These are phyloP conservation scores for Psephotus haematonotus DNA, from an alignment of 2,113 vertebrate genomes.

Conservation along the genomic window DNA sequence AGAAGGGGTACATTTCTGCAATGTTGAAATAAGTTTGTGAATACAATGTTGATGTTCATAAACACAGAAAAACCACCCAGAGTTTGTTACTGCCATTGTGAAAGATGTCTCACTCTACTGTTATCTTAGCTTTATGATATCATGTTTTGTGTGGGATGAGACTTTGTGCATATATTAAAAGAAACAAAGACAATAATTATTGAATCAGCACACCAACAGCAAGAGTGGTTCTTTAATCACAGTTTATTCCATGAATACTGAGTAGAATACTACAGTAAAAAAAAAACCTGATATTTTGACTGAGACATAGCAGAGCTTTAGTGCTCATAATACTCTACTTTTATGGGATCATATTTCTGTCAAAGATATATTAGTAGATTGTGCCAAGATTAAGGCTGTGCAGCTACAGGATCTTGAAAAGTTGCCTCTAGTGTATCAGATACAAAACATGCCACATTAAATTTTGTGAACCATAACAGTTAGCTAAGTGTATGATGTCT, in stretches of 20 bases:
- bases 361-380: slow-evolving; percentile 59
- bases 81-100: slow-evolving; percentile 34
- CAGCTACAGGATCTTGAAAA: slow-evolving; percentile 67
- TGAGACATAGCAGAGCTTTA: slow-evolving; percentile 54
- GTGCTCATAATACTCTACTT: slow-evolving; percentile 52
- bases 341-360: slow-evolving; percentile 66
- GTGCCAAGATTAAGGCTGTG: slow-evolving; percentile 62
- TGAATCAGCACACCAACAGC: slow-evolving; percentile 43
- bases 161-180: slow-evolving; percentile 50
- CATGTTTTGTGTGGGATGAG: slow-evolving; percentile 38
- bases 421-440: slow-evolving; percentile 57
- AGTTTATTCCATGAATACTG: slow-evolving; percentile 60
- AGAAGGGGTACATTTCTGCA: not conserved
- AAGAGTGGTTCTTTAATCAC: slow-evolving; percentile 62
- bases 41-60: not conserved
- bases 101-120: slow-evolving; percentile 34
- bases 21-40: slow-evolving; percentile 17
- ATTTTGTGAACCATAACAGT: slow-evolving; percentile 56
- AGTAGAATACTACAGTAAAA: slow-evolving; percentile 65
- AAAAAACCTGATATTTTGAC: slow-evolving; percentile 55
- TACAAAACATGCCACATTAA: slow-evolving; percentile 53
- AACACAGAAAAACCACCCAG: not conserved
- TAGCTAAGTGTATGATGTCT: slow-evolving; percentile 47
- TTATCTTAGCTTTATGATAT: slow-evolving; percentile 58
- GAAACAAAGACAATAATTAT: slow-evolving; percentile 71